A percentile compares a stretch with the other conserved stretches of the same genome.
phyloP scores from a whole-genome alignment of 1,140 invertebrate genomes.

The silkworm (Bombyx mori) region DNA sequence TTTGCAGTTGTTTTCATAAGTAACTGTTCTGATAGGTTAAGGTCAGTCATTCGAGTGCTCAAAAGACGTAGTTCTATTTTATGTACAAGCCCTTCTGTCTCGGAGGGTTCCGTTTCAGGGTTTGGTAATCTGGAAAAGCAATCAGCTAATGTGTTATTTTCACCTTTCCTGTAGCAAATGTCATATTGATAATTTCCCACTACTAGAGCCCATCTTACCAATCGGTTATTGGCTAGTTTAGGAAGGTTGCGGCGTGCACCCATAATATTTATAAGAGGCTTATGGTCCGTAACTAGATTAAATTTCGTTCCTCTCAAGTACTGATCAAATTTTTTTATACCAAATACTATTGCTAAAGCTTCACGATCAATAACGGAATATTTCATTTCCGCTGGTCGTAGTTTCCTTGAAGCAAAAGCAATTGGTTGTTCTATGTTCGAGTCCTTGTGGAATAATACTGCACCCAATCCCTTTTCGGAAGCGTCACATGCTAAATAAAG shows the following conservation, averaged over 20 bases:
- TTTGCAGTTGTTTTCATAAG: background rate
- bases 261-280: constrained; percentile 8
- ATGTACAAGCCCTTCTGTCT: background rate
- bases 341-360: constrained; percentile 4
- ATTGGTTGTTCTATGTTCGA: constrained; percentile 8
- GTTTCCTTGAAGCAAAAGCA: constrained; percentile 8
- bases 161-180: constrained; percentile 2
- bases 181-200: constrained; percentile 9
- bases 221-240: constrained; percentile 7
- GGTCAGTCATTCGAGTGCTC: background rate
- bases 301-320: constrained; percentile 8
- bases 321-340: constrained; percentile 7
- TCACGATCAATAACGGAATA: constrained; percentile 6
- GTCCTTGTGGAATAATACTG: constrained; percentile 9
- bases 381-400: constrained; percentile 3
- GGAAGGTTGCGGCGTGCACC: constrained; percentile 8
- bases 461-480: constrained; percentile 14
- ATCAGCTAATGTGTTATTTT: constrained; percentile 4
- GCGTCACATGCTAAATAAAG: constrained; percentile 13
- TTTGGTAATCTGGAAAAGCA: constrained; percentile 4
- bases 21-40: background rate
- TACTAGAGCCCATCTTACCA: constrained; percentile 6
- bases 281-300: constrained; percentile 5
- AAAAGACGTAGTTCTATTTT: background rate
- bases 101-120: background rate